phyloP scores from a whole-genome alignment of 2,888 invertebrate genomes.

The Girardia tigrina region DNA sequence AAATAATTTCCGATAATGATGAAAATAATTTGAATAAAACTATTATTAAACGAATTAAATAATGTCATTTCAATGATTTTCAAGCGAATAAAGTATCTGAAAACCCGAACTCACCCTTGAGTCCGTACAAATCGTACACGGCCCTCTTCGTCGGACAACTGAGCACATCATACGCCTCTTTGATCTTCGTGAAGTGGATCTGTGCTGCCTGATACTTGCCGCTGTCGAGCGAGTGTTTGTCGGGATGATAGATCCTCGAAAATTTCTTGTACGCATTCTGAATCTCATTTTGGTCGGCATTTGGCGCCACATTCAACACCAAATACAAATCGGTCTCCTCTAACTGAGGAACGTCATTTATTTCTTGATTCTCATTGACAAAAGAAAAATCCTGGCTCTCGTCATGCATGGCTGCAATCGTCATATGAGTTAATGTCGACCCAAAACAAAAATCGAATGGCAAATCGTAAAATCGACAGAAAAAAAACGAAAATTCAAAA shows the following conservation, averaged over 20 bases:
- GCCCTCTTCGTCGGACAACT: neutral
- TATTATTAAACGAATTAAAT: no score
- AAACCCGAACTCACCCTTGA: no score
- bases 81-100: no score
- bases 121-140: neutral
- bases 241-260: conserved; percentile 31
- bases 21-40: no score
- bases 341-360: neutral
- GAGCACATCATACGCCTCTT: conserved; percentile 4
- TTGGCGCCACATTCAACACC: neutral
- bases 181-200: neutral
- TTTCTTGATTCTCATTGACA: neutral
- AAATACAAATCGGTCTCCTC: neutral
- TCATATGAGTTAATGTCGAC: no score
- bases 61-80: no score
- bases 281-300: conserved; percentile 14
- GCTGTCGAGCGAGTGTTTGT: conserved; percentile 17
- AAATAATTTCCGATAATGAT: no score
- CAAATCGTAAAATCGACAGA: no score
- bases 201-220: neutral
- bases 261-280: conserved; percentile 17
- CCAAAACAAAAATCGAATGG: no score
- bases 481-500: no score
- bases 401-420: neutral
- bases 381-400: neutral